Evolutionary conservation across 2,797 vertebrate genomes (phyloP), one percentile per base, ranked within the genome.

Genomic region (Rallus crepitans): DNA sequence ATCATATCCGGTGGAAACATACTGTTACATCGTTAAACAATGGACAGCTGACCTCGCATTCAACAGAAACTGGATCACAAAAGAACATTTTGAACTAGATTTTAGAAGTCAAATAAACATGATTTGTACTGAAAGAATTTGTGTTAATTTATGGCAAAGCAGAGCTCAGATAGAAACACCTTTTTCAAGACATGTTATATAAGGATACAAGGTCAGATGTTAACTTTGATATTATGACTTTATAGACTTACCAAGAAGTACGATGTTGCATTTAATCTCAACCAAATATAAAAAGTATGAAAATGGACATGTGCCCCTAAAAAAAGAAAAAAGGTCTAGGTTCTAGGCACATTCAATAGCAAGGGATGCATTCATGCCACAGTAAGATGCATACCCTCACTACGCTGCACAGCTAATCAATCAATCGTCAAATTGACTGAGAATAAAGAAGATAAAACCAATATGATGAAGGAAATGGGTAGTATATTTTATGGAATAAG

Each of bases 181-280:
- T 57, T 31, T 47, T 65, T 75, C 7, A 61, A 73, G 14, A 55
- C 8, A 42, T 2, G 5, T 35, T 61, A 72, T 3, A 45, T 1
- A 5, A 69, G 20, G 33, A 80, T 15, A 82, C 4, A 64, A 12
- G 7, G 39, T 47, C 47, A 0, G 0, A 45, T 6, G 1, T 52
- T 63, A 72, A 61, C 31, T 60, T 35, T 25, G 30, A 19, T 65
- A 59, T 11, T 45, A 6, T 52, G 60, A 61, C 55, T 50, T 68
- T 48, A 66, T 5, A 20, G 35, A 71, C 25, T 37, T 61, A 64
- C 30, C 28, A 63, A 48, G 21, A 66, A 59, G 30, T 33, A 64
- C 15, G 47, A 19, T 9, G 6, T 20, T 47, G 19, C 30, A 59
- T 52, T 87, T 83, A 71, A 40, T 45, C 60, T 69, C 69, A 76